Evolutionary conservation across 35 echinoderm and acorn worm genomes (phyloP), one percentile per base, ranked within the genome.

Genomic region (Apostichopus parvimensis): DNA sequence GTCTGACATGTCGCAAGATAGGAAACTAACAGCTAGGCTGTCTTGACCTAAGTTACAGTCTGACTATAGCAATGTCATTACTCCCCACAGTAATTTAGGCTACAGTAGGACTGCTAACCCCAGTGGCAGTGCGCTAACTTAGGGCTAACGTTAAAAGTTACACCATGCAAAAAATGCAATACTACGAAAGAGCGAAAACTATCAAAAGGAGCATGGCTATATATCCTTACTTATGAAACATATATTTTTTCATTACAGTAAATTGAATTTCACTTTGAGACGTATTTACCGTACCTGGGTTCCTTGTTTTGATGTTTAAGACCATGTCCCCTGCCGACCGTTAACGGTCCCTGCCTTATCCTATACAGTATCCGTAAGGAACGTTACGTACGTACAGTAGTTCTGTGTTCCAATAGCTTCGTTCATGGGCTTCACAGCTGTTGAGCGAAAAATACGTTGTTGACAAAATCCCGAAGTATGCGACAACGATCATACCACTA

Each of bases 361-460:
- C 64, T 68, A 18, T 68, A 68, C 64, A 18, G 11, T 14, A 11
- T 14, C 64, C 11, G 64, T 68, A 4, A 68, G 11, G 18, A 68
- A 45, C 34, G 11, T 68, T 68, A 68, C 64, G 64, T 68, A 68
- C 64, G 64, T 68, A 68, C 64, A 14, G 64, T 14, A 45, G 34
- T 45, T 45, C 34, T 45, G 34, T 45, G 34, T 45, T 68, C 18
- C 18, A 14, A 68, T 18, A 68, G 11, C 4, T 68, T 68, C 6
- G 18, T 18, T 6, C 62, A 17, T 66, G 15, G 9, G 62, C 34
- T 66, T 12, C 62, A 11, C 64, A 68, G 64, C 64, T 68, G 64
- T 68, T 68, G 64, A 68, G 18, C 64, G 78, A 78, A 57, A 55
- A 59, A 59, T 72, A 77, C 34, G 54, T 52, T 54, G 89, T 77